Evolutionary conservation across 2,797 vertebrate species (phyloP), one percentile per base, ranked within the genome.

Genomic region (Diceros bicornis): DNA sequence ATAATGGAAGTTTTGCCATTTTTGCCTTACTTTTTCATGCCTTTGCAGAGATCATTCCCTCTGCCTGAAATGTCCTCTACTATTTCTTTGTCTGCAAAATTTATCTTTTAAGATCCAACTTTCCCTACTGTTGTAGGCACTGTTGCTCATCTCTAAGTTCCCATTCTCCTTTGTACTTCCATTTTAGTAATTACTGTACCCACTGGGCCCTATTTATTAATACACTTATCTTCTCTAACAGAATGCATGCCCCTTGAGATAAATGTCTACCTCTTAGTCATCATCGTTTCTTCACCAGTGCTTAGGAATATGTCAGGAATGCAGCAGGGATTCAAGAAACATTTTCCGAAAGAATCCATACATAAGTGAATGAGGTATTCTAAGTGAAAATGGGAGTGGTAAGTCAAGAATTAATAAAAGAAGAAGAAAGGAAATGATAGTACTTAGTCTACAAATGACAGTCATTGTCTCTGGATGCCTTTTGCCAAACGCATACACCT

Each of bases 71-170:
- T 27, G 52, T 29, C 72, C 29, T 90, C n/a, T 81, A 64, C 37
- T 25, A 50, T 69, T 66, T 82, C 59, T 68, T 88, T 82, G 34
- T 91, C 91, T 88, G 47, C 34, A 52, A 92, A 89, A 71, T 71
- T 69, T 82, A 75, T 44, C 57, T 78, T 74, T 64, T 71, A 72
- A 66, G 37, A 57, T 37, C 14, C 69, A 89, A 82, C 29, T 82
- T 83, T 81, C 37, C 37, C 27, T 77, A 66, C 13, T 66, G 77
- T 55, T 61, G 16, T 44, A 74, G 64, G 16, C 12, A 29, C 59
- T 57, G 25, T 27, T 83, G 11, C 29, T 87, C 55, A 77, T 55
- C 37, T 91, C 25, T 81, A 89, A 62, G 44, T 72, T 74, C 52
- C 52, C 8, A 29, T 91, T 72, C 25, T 69, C 69, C 20, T 89